phyloP scores from a whole-genome alignment of 2,888 invertebrate genomes.

The Hypsopygia costalis region DNA sequence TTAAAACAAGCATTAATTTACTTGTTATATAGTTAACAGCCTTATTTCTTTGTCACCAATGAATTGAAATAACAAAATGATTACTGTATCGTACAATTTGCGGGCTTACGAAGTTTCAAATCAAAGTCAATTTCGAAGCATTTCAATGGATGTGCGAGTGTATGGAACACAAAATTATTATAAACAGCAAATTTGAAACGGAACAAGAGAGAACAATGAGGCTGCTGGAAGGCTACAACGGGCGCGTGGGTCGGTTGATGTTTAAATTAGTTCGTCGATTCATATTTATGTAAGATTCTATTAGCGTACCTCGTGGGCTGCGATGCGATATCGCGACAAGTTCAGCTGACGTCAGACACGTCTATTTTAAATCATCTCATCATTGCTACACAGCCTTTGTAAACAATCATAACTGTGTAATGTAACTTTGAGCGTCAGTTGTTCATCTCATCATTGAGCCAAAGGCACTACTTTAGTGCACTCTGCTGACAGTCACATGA shows the following conservation, averaged over 20 bases:
- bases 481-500: too few species aligned
- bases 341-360: constrained; percentile 34
- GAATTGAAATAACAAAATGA: too few species aligned
- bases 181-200: constrained; percentile 18
- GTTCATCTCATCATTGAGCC: too few species aligned
- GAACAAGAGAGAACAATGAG: constrained; percentile 30
- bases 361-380: constrained; percentile 48
- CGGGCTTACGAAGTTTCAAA: neutral
- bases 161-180: constrained; percentile 1
- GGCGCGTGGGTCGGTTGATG: constrained; percentile 38
- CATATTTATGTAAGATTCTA: constrained; percentile 40
- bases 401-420: too few species aligned
- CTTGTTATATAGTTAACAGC: too few species aligned
- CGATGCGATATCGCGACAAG: constrained; percentile 27
- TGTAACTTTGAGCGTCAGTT: too few species aligned
- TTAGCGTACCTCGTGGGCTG: constrained; percentile 36
- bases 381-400: constrained; percentile 17
- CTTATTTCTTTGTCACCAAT: too few species aligned
- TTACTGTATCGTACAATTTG: too few species aligned
- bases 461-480: too few species aligned
- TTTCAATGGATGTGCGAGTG: neutral
- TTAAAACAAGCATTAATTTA: too few species aligned
- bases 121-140: neutral
- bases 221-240: constrained; percentile 12
- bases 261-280: constrained; percentile 40